Evolutionary conservation across 1,140 invertebrate genomes (phyloP), one percentile per base, ranked within the genome.

Genomic region (Macrotrachela quadricornifera): DNA sequence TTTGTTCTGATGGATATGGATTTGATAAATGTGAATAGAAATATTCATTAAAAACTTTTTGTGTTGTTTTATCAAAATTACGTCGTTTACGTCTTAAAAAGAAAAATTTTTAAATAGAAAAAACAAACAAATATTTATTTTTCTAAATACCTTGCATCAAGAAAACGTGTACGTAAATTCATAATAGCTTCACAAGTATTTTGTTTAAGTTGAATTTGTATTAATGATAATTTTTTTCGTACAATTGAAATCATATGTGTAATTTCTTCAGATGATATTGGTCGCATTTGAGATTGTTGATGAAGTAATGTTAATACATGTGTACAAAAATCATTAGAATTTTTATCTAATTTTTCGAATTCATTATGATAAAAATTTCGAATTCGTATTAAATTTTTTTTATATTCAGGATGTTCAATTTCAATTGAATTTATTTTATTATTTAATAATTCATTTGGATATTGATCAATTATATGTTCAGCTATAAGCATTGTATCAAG

Each of bases 161-260:
- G 77, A 75, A 95, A 96, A 53, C 74, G 60, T n/a, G 73, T 82
- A 64, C 91, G 77, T 30, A 99, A 76, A 56, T 99, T 97, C 92
- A 99, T 99, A 49, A 99, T 92, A 14, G 94, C 94, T 70, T 99
- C 94, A 68, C 94, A 99, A 13, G 92, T 99, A 57, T 85, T 92
- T 73, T 99, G 94, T 72, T 99, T 99, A 59, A 99, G 73, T 72
- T 99, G 94, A 81, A 97, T 91, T 73, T 99, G 92, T 64, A 99
- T 99, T 56, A 88, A 91, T 59, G 86, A 91, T 76, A 99, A 99
- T 71, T 97, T 97, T 76, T 94, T 94, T 69, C 95, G 85, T 59
- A 99, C 96, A 61, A 99, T 99, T 72, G 87, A 85, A 21, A 99
- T 92, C 94, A 99, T 99, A 62, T 91, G 78, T 66, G 97, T 90